Base-by-base conservation (phyloP, 1,140 invertebrate species). In the Trachelipus rathkii region DNA sequence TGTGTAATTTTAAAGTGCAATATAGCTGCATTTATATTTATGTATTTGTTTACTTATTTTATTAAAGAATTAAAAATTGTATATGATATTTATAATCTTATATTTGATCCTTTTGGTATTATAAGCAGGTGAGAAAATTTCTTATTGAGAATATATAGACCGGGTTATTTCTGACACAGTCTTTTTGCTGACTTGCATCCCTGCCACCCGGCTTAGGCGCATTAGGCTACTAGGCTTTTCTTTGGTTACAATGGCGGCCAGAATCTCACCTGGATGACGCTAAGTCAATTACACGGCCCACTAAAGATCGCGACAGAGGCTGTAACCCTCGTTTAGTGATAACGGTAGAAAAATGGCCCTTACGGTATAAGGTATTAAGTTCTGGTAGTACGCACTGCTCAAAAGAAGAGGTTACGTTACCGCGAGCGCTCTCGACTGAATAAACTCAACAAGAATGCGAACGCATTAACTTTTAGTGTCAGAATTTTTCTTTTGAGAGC, bases 211-310 rank as follows among this genome's bases (percentile, higher is more conserved):
- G 50, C 50, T 19, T 60, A 60, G 50, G 19, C 11, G 50, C 50
- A 60, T 60, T 60, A 60, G 50, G 50, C 50, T 15, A 19, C 50
- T 13, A 60, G 8, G 50, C 50, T 60, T 60, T 60, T 60, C 50
- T 60, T 60, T 19, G 50, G 19, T 2, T 19, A 60, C 50, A 60
- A 60, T 60, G 50, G 19, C 50, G 50, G 11, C 19, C 50, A 19
- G 50, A 60, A 19, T 60, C 50, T 60, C 50, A 60, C 50, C 50
- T 60, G 50, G 50, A 60, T 60, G 50, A 60, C 50, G 50, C 50
- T 60, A 60, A 60, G 50, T 60, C 50, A 60, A 60, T 60, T 60
- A 60, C 50, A 60, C 50, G 50, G 50, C 50, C 50, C 50, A 60
- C 50, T 60, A 60, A 60, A 60, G 50, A 60, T 60, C 2, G 50